Percentiles rank a stretch among this genome's conserved stretches.
Evolutionary conservation across 2,113 vertebrate species (phyloP).

Genomic region (Cyanistes caeruleus): DNA sequence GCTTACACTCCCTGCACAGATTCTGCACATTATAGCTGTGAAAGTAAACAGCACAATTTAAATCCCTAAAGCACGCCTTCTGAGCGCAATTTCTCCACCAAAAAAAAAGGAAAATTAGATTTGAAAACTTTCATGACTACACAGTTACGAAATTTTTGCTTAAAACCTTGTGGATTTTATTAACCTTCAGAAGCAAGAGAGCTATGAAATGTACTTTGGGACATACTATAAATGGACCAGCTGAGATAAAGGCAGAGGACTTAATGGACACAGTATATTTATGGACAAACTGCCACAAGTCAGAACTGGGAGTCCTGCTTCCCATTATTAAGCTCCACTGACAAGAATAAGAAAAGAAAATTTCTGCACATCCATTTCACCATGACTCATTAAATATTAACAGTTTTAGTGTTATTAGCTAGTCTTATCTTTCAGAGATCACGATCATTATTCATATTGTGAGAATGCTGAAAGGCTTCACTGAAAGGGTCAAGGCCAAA

Average conservation of each 20-base stretch:
- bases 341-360: background rate
- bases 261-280: background rate
- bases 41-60: conserved; percentile 17
- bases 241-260: background rate
- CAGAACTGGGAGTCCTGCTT: background rate
- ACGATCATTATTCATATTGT: background rate
- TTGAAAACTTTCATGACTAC: background rate
- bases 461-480: background rate
- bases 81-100: background rate
- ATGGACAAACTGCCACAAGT: background rate
- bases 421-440: conserved; percentile 11
- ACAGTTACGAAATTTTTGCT: background rate
- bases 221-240: background rate
- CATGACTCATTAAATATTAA: background rate
- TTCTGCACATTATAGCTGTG: background rate
- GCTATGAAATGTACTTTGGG: background rate
- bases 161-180: background rate
- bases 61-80: background rate
- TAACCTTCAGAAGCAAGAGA: background rate
- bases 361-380: background rate
- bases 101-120: background rate
- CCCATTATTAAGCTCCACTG: background rate
- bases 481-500: background rate
- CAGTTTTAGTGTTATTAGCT: background rate
- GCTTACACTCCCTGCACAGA: background rate